Evolutionary conservation across 2,888 invertebrate species (phyloP), one percentile per base, ranked within the genome.

Genomic region (Limenitis camilla): DNA sequence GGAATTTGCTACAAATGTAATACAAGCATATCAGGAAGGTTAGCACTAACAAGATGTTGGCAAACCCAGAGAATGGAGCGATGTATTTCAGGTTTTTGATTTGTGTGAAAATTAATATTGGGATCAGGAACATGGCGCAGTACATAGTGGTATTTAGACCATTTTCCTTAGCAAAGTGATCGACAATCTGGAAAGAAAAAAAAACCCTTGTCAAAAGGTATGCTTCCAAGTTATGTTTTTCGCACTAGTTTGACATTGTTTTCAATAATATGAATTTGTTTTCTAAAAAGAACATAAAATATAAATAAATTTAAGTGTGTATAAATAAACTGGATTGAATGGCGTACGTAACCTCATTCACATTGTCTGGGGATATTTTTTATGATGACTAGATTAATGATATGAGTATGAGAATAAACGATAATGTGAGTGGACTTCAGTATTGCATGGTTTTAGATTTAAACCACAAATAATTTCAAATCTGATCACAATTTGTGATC

Each of bases 41-140:
- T 5, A 91, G 72, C 1, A 94, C 86, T 72, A 97, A 92, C 30
- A 95, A 90, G 8, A 94, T 56, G 71, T 98, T 98, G 38, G 98
- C 98, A 41, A 96, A 81, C 53, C 94, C 90, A 0, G 98, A 97
- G 73, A 97, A 95, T 0, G 96, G 96, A 1, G 97, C 95, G 55
- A 98, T 81, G 67, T 91, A 92, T 69, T 93, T 94, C 0, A 98
- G 88, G 65, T 94, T 91, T 61, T 94, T 89, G 59, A 96, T 91
- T 63, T 88, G 88, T 1, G 86, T 86, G 58, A 88, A 81, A 39
- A 77, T 30, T 0, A 88, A 64, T 6, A 88, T 72, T 0, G 87
- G 88, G 0, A 79, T 66, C 33, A 84, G 58, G 57, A 86, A 80
- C 64, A 85, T 81, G 1, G 80, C 67, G 60, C 75, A 87, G 62